A percentile compares a stretch with the other conserved stretches of the same genome.
phyloP scores from a whole-genome alignment of 2,113 vertebrate species.

The Haemorhous mexicanus region DNA sequence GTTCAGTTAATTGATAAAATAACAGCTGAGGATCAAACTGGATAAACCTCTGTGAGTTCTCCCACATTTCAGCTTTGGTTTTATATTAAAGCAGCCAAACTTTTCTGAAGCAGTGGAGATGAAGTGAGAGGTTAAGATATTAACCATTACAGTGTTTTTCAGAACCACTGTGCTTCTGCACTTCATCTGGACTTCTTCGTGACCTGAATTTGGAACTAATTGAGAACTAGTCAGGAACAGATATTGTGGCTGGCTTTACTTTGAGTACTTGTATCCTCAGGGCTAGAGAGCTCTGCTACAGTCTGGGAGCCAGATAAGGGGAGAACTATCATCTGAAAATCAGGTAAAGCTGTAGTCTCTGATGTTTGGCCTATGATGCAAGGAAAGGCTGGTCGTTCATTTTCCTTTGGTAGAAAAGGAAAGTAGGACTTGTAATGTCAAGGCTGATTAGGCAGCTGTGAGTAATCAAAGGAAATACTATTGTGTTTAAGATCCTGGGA shows the following conservation, averaged over 20 bases:
- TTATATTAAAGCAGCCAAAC: not conserved
- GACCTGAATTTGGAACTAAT: not conserved
- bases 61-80: not conserved
- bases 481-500: slow-evolving; percentile 9
- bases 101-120: not conserved
- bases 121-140: not conserved
- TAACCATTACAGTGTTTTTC: not conserved
- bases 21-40: not conserved
- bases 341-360: not conserved
- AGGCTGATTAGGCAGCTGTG: not conserved
- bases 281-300: not conserved
- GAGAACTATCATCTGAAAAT: not conserved
- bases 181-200: not conserved
- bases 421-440: not conserved
- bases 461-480: not conserved
- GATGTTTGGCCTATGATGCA: not conserved
- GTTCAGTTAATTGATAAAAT: not conserved
- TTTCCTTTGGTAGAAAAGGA: not conserved
- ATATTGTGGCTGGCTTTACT: not conserved
- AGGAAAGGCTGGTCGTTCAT: not conserved
- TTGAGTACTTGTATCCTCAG: not conserved
- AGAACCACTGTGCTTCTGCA: not conserved
- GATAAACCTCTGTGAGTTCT: not conserved
- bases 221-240: not conserved
- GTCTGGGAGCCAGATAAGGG: not conserved